Conservation (phyloP, 2,888 invertebrate species). For the Autographa gamma region DNA sequence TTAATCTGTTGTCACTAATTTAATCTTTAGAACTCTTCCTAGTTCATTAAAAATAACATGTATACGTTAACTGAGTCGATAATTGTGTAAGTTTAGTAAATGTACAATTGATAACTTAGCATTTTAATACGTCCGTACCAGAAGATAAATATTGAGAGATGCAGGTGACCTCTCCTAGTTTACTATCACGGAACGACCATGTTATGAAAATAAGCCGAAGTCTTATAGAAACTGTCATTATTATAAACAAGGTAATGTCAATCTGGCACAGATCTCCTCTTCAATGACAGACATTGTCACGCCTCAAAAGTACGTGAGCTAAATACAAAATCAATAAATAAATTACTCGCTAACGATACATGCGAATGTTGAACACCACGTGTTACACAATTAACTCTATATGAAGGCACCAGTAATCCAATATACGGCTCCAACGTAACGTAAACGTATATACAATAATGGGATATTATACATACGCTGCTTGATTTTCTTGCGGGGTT, state of each 20-base stretch:
- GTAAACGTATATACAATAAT: conserved; percentile 68
- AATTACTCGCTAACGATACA: conserved; percentile 15
- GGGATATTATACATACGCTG: conserved; percentile 28
- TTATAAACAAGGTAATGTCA: not conserved
- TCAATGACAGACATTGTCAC: conserved; percentile 21
- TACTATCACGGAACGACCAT: not conserved
- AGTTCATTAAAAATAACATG: not conserved
- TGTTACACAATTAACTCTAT: conserved; percentile 52
- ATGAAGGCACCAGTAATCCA: conserved; percentile 74
- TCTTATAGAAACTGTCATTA: not conserved
- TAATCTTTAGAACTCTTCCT: conserved; percentile 23
- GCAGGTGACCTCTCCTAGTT: not conserved
- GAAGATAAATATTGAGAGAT: not conserved
- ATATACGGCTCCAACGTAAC: conserved; percentile 69
- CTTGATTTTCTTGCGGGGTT: conserved; percentile 73
- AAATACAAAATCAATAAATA: conserved; percentile 35
- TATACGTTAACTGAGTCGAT: not conserved
- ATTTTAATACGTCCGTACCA: not conserved
- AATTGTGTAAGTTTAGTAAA: not conserved
- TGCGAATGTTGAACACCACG: conserved; percentile 37
- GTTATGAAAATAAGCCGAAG: not conserved
- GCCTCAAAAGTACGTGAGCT: conserved; percentile 22
- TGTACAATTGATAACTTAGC: not conserved
- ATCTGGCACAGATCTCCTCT: not conserved
- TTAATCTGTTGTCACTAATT: conserved; percentile 33